A percentile compares a stretch with the other conserved stretches of the same genome.
Evolutionary conservation across 1,140 invertebrate genomes (phyloP).

Genomic region (Paralvinella palmiformis): DNA sequence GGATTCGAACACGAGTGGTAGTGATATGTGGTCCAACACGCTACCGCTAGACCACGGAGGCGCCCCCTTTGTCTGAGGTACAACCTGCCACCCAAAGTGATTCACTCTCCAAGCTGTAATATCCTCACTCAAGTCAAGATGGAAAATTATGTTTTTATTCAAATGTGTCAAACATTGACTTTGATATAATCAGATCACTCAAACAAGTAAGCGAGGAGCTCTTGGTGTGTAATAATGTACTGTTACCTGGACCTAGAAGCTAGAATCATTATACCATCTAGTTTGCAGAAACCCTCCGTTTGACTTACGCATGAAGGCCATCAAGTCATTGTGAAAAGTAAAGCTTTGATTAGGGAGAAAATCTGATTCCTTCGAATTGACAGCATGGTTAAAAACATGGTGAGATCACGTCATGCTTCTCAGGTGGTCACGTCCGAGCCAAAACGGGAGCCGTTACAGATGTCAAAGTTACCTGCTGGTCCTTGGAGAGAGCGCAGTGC

Average conservation of each 20-base stretch:
- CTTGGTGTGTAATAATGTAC: too few relatives aligned
- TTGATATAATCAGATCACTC: too few relatives aligned
- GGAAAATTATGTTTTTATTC: neutral
- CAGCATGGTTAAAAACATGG: neutral
- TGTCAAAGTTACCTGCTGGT: neutral
- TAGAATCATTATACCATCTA: too few relatives aligned
- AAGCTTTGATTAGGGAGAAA: neutral
- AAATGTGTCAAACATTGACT: too few relatives aligned
- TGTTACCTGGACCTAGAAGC: too few relatives aligned
- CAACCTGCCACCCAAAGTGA: neutral
- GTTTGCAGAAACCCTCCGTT: neutral
- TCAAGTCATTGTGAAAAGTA: neutral
- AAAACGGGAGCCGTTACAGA: neutral
- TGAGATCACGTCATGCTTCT: neutral
- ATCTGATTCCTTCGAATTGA: conserved; percentile 2
- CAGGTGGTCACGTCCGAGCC: neutral
- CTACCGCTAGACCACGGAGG: too few relatives aligned
- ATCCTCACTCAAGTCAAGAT: too few relatives aligned
- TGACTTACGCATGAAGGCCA: neutral
- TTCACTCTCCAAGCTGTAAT: neutral
- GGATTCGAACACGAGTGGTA: too few relatives aligned
- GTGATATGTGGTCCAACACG: too few relatives aligned
- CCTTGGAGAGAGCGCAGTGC: neutral
- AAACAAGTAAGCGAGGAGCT: too few relatives aligned
- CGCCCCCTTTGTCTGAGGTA: too few relatives aligned